Evolutionary conservation across 2,113 vertebrate species (phyloP).

Genomic region (Natator depressus): DNA sequence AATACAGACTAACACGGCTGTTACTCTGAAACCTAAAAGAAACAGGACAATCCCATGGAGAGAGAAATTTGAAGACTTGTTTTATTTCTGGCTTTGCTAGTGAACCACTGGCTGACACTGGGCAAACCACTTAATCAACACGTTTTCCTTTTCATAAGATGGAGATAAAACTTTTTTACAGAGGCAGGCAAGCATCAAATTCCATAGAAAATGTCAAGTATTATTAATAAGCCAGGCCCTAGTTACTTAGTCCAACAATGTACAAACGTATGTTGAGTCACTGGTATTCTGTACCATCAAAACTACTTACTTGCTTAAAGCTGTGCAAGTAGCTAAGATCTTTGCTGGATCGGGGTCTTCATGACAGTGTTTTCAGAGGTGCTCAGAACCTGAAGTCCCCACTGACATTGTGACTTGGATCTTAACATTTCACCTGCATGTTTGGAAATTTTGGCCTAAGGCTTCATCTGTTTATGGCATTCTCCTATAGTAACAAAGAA

Average conservation of each 20-base stretch:
- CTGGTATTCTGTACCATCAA: not conserved
- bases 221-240: not conserved
- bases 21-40: no score
- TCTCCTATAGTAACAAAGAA: no score
- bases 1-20: no score
- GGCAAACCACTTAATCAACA: not conserved
- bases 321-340: not conserved
- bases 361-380: no score
- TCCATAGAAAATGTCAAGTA: not conserved
- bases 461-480: no score
- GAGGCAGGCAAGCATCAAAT: not conserved
- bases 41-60: not conserved
- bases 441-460: no score
- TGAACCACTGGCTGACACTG: no score
- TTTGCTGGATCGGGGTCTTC: not conserved
- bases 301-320: not conserved
- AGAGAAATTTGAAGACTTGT: not conserved
- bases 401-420: no score
- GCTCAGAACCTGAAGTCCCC: no score
- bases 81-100: not conserved
- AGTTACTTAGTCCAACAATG: not conserved
- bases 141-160: not conserved
- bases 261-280: fast-evolving
- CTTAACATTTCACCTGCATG: no score
- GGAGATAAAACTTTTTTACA: not conserved